Evolutionary conservation across 2,113 vertebrate species (phyloP).

Genomic region (Paramisgurnus dabryanus): DNA sequence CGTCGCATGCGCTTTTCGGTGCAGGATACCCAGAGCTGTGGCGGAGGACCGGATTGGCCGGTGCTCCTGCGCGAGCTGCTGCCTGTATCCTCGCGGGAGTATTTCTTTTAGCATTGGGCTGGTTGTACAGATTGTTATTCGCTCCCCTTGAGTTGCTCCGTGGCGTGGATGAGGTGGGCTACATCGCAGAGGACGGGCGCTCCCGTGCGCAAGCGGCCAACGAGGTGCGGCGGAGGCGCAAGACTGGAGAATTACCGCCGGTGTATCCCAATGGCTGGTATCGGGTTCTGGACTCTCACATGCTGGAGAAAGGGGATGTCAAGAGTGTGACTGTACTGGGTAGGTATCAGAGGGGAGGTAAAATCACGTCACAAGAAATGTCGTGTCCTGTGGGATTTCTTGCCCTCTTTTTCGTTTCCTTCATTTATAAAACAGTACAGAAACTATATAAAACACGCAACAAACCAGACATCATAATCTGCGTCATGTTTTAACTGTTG

Average conservation of each 20-base stretch:
- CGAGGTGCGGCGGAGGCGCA: conserved; percentile 73
- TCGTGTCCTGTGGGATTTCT: background rate
- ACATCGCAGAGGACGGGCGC: conserved; percentile 68
- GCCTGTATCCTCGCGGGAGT: conserved; percentile 55
- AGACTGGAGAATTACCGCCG: conserved; percentile 74
- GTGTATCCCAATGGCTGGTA: conserved; percentile 85
- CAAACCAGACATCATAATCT: background rate
- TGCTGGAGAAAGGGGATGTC: conserved; percentile 71
- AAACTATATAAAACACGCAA: background rate
- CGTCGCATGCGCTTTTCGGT: conserved; percentile 36
- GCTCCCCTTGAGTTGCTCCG: conserved; percentile 72
- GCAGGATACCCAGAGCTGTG: conserved; percentile 50
- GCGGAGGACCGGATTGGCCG: conserved; percentile 53
- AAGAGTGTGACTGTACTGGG: conserved; percentile 72
- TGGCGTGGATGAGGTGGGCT: conserved; percentile 74
- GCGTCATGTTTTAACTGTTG: background rate
- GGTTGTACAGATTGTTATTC: conserved; percentile 69
- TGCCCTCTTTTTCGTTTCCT: no score
- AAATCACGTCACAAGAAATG: background rate
- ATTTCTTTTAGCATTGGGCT: conserved; percentile 49
- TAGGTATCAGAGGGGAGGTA: conserved; percentile 53
- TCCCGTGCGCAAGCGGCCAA: conserved; percentile 71
- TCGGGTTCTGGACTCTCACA: conserved; percentile 74
- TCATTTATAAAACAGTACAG: background rate
- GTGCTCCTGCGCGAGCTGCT: conserved; percentile 45